Percentiles rank a stretch among this genome's conserved stretches.
phyloP scores from a whole-genome alignment of 92 coral and sea anemone species.

The Bergia puertoricense region DNA sequence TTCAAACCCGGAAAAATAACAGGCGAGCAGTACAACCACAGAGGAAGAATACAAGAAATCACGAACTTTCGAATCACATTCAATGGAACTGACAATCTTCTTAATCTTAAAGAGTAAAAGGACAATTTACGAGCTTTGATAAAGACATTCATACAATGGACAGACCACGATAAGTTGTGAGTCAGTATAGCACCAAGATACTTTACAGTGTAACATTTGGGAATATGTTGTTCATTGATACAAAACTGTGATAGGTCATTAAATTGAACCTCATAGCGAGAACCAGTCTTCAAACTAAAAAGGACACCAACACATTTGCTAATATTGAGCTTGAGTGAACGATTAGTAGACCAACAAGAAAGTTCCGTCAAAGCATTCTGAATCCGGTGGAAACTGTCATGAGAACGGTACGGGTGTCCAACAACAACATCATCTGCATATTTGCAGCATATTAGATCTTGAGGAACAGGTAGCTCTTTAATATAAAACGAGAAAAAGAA shows the following conservation, averaged over 20 bases:
- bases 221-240: background rate
- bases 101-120: background rate
- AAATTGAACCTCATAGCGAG: background rate
- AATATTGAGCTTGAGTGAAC: too few relatives aligned
- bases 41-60: background rate
- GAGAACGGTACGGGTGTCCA: too few relatives aligned
- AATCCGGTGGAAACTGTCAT: too few relatives aligned
- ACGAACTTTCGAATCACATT: too few relatives aligned
- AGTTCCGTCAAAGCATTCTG: background rate
- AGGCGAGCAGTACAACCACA: background rate
- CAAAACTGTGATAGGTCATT: background rate
- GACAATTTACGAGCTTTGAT: too few relatives aligned
- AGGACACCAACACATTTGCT: background rate
- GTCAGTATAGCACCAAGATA: background rate
- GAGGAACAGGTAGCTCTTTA: background rate
- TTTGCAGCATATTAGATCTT: background rate
- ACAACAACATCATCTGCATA: background rate
- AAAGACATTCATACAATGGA: too few relatives aligned
- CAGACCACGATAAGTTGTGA: background rate
- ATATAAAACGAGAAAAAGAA: background rate
- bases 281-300: background rate
- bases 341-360: background rate
- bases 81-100: background rate
- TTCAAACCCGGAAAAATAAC: background rate
- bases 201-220: background rate